A percentile compares a stretch with the other conserved stretches of the same genome.
Conservation (phyloP, 2,113 vertebrate species). For the Lontra canadensis region DNA sequence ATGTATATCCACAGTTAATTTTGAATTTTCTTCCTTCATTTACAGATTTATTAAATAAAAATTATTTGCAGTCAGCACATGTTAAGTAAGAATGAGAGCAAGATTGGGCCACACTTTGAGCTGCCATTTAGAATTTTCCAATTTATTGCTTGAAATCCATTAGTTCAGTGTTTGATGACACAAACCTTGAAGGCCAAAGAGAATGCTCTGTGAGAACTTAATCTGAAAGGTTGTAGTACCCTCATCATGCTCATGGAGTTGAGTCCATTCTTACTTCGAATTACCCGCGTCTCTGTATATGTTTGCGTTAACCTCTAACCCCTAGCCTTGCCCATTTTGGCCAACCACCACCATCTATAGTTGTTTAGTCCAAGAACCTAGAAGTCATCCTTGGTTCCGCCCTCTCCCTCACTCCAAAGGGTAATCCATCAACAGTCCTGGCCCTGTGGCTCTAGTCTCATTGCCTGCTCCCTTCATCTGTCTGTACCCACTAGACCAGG, state of each 20-base stretch:
- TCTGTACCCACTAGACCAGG: not conserved
- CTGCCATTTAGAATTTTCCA: not conserved
- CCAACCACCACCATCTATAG: not conserved
- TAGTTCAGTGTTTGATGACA: constrained; percentile 37
- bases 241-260: not conserved
- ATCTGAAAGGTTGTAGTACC: not conserved
- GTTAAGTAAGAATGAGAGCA: constrained; percentile 1
- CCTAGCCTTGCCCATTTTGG: not conserved
- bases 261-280: not conserved
- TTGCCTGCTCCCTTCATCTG: not conserved
- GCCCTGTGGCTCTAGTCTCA: not conserved
- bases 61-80: constrained; percentile 12
- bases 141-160: constrained; percentile 37
- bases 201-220: not conserved
- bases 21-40: constrained; percentile 26
- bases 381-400: not conserved
- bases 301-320: not conserved
- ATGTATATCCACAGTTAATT: not conserved
- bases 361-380: not conserved
- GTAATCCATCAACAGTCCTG: not conserved
- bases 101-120: constrained; percentile 1
- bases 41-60: constrained; percentile 29
- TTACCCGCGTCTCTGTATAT: not conserved
- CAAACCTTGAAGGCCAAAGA: constrained; percentile 24
- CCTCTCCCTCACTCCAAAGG: not conserved